These are phyloP conservation scores for Chromobotia macracanthus DNA, from an alignment of 2,797 vertebrate species.

Conservation along the genomic window DNA sequence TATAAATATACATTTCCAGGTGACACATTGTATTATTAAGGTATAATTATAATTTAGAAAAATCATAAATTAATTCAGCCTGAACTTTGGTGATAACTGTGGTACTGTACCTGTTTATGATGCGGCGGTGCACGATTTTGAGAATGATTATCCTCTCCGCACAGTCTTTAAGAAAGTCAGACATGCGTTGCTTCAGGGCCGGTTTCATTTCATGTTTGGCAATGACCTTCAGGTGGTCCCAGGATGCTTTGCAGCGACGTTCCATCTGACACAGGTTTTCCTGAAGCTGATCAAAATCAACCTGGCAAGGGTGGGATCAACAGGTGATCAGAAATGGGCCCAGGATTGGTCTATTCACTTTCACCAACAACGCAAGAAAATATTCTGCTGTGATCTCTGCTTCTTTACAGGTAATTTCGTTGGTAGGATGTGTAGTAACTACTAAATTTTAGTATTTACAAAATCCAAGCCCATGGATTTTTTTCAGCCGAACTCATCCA, in stretches of 20 bases:
- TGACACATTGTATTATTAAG: not conserved
- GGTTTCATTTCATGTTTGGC: slow-evolving; percentile 96
- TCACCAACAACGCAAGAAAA: not conserved
- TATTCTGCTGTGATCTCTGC: not conserved
- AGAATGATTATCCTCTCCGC: slow-evolving; percentile 96
- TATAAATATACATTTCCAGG: not conserved
- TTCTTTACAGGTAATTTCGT: too few relatives aligned
- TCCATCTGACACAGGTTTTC: slow-evolving; percentile 96
- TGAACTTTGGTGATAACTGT: not conserved
- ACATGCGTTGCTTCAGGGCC: slow-evolving; percentile 92
- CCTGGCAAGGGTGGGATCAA: slow-evolving; percentile 70
- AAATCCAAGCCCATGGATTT: too few relatives aligned
- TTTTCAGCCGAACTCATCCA: too few relatives aligned
- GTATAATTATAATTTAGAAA: not conserved
- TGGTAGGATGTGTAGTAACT: too few relatives aligned
- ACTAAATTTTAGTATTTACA: too few relatives aligned
- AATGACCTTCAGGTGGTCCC: slow-evolving; percentile 98
- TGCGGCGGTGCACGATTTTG: slow-evolving; percentile 93
- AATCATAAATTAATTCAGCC: not conserved
- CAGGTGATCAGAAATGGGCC: not conserved
- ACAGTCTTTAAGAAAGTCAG: slow-evolving; percentile 95
- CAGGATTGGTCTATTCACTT: not conserved
- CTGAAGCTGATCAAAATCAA: slow-evolving; percentile 97
- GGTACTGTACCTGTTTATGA: slow-evolving; percentile 88
- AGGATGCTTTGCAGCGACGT: slow-evolving; percentile 94